Conservation (phyloP, 2,888 invertebrate species). For the Athalia rosae region DNA sequence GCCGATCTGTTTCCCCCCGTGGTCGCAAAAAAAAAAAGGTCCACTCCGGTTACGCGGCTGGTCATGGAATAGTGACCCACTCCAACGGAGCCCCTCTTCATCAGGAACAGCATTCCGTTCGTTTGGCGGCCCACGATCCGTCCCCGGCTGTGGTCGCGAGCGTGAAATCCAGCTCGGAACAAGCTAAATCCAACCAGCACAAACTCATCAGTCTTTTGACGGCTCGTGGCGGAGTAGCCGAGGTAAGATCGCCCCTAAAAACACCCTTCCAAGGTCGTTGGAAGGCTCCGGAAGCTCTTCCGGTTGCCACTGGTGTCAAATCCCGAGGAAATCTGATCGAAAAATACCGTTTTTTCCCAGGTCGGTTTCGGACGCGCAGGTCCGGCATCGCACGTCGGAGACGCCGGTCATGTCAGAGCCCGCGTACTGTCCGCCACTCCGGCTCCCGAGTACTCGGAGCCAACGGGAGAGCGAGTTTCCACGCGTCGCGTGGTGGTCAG, state of each 20-base stretch:
- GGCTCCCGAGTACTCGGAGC: slow-evolving; percentile 74
- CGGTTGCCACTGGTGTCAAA: not conserved
- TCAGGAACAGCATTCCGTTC: slow-evolving; percentile 50
- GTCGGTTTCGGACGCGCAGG: slow-evolving; percentile 69
- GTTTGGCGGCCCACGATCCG: slow-evolving; percentile 61
- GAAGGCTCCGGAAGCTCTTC: not conserved
- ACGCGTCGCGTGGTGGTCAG: slow-evolving; percentile 79
- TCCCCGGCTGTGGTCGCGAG: slow-evolving; percentile 65
- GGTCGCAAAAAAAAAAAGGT: not conserved
- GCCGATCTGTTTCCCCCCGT: not conserved
- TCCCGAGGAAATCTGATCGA: slow-evolving; percentile 44
- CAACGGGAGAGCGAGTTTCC: slow-evolving; percentile 77
- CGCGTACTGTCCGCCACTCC: slow-evolving; percentile 78
- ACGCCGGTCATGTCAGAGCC: slow-evolving; percentile 74
- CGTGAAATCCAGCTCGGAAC: slow-evolving; percentile 66
- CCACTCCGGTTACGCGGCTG: slow-evolving; percentile 46
- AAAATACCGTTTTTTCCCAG: slow-evolving; percentile 51
- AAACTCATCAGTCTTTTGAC: slow-evolving; percentile 75
- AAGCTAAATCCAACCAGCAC: slow-evolving; percentile 73
- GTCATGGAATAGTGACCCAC: slow-evolving; percentile 54
- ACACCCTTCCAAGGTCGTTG: not conserved
- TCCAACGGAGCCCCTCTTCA: slow-evolving; percentile 59
- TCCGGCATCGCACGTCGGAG: slow-evolving; percentile 69
- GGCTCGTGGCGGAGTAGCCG: slow-evolving; percentile 72
- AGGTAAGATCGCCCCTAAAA: slow-evolving; percentile 56